phyloP scores from a whole-genome alignment of 2,888 invertebrate genomes.

The Scaptomyza caliginosa region DNA sequence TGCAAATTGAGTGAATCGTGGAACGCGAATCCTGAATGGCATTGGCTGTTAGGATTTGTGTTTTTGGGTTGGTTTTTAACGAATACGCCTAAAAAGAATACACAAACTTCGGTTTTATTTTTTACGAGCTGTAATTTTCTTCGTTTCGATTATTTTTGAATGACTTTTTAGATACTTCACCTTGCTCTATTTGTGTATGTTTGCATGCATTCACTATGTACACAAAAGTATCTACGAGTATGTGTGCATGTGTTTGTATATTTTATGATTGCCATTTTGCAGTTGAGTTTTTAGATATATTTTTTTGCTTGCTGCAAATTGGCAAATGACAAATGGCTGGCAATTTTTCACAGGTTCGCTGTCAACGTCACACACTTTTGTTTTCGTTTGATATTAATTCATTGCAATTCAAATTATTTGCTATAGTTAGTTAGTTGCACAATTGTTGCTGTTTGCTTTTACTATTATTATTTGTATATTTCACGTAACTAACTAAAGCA shows the following conservation, averaged over 20 bases:
- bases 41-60: background rate
- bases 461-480: background rate
- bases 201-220: background rate
- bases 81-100: too few species aligned
- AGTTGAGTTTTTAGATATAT: constrained; percentile 48
- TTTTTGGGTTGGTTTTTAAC: background rate
- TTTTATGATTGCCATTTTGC: constrained; percentile 53
- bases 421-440: constrained; percentile 30
- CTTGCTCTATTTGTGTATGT: background rate
- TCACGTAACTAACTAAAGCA: constrained; percentile 33
- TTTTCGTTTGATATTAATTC: constrained; percentile 70
- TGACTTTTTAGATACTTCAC: constrained; percentile 20
- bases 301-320: constrained; percentile 38
- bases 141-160: background rate
- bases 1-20: constrained; percentile 59
- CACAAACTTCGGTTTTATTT: constrained; percentile 35
- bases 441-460: background rate
- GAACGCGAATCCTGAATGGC: constrained; percentile 21
- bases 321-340: constrained; percentile 61
- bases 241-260: constrained; percentile 3
- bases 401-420: constrained; percentile 62
- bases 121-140: constrained; percentile 15
- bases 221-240: background rate
- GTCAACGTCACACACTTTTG: constrained; percentile 39
- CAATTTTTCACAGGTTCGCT: constrained; percentile 51